Base-by-base conservation (phyloP, 1,140 invertebrate genomes). In the Mamestra configurata region DNA sequence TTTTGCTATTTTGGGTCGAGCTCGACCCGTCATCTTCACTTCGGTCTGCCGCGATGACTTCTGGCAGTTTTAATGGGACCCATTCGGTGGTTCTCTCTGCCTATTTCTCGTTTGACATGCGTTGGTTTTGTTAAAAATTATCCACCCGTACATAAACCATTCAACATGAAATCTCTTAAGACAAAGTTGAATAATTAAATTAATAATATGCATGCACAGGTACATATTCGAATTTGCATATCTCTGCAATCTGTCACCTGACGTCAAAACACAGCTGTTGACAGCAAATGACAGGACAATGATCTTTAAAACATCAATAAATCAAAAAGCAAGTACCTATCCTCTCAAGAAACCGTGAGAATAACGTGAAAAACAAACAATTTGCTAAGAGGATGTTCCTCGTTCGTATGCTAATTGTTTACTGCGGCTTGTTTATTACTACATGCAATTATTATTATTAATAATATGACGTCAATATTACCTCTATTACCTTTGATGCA, bases 291-390 rank as follows among this genome's bases (percentile, higher is more conserved):
- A 43, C 61, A 66, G 61, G 18, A 66, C 61, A 66, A 40, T 22
- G 35, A 22, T 49, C 13, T 49, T 11, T 18, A 66, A 66, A 66
- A 66, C 35, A 40, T 1, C 5, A 40, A 66, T 66, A 66, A 66
- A 66, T 66, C 35, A 40, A 40, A 22, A 66, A 18, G 7, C 35
- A 22, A 40, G 15, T 13, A n/a, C n/a, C n/a, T n/a, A 40, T 20
- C n/a, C 3, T 35, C 7, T 24, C 13, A 24, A 18, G 7, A 24
- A 66, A 66, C 27, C 35, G 35, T 66, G 35, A 66, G 35, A 40
- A 66, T 40, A 11, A 5, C 35, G 4, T 40, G 18, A 40, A 66
- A 61, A 66, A 66, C 35, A 66, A 66, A 66, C 35, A 66, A 66
- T 66, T 22, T 22, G 18, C 18, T 37, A 13, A 66, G 18, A 66